Base-by-base conservation (phyloP, 2,797 vertebrate species). In the Sphenopsis melanotis region DNA sequence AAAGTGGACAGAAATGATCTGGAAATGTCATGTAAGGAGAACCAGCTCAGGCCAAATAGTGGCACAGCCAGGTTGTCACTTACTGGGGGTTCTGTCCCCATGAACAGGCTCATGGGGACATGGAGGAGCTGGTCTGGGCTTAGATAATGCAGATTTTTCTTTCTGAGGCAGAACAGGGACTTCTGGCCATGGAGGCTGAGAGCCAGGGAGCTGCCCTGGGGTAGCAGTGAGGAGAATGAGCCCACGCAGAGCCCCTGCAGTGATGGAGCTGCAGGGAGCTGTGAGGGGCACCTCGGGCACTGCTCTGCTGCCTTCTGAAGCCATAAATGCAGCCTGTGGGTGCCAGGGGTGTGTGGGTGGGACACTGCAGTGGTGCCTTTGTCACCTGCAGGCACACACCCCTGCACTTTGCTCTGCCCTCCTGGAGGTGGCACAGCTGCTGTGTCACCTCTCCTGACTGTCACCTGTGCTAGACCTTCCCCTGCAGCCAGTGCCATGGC, bases 21-120 rank as follows among this genome's bases (percentile, higher is more conserved):
- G 89, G 50, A 86, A 83, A 86, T 26, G 39, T 49, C 69, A 29
- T 1, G 15, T 44, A 39, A 78, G 87, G 71, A 57, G 53, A 86
- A 18, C 46, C 53, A 65, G 72, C 39, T 32, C 68, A 23, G 50
- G 79, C 53, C 72, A 32, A 29, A 65, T 1, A 68, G 89, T 61
- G 93, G 76, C 77, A 66, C 52, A 49, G 74, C 34, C 49, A 55
- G 57, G 14, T 37, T 86, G 69, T 83, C 69, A 39, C 82, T 83
- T 59, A 7, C 4, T 57, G 41, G 60, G 60, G 49, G n/a, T 83
- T 86, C 57, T 0, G 1, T 41, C 34, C 36, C 19, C 19, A 0
- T 7, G n/a, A 78, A 66, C 26, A 32, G 53, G 49, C 66, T 86
- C 44, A 7, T 71, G 75, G 78, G 46, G 47, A 42, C 0, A 0